Evolutionary conservation across 2,797 vertebrate species (phyloP).

Genomic region (Monodelphis domestica): DNA sequence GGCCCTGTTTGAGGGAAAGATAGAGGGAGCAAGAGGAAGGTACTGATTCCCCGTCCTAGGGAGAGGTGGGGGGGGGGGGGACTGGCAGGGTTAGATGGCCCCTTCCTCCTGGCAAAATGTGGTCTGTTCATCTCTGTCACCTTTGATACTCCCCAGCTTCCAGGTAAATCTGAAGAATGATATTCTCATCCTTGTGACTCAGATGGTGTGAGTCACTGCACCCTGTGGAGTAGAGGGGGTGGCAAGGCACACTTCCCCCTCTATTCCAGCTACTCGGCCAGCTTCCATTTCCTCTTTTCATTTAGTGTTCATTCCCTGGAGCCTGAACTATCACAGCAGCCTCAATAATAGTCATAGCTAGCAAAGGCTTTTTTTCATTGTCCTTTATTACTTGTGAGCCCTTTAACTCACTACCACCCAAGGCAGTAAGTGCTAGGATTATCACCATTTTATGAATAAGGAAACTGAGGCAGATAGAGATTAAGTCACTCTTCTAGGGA

Average conservation of each 20-base stretch:
- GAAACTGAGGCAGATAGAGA: not conserved
- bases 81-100: not conserved
- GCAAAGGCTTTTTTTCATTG: not conserved
- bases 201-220: not conserved
- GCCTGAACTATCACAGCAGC: no score
- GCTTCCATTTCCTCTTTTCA: not conserved
- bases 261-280: no score
- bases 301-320: not conserved
- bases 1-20: not conserved
- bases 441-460: not conserved
- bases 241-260: no score
- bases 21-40: not conserved
- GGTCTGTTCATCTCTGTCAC: not conserved
- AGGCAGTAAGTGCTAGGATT: not conserved
- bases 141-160: no score
- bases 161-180: not conserved
- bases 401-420: not conserved
- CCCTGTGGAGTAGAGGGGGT: no score
- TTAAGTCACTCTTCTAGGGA: not conserved
- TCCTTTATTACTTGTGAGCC: not conserved
- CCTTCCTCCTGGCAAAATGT: not conserved
- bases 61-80: no score
- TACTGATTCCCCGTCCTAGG: not conserved
- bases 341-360: no score
- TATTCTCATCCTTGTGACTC: not conserved